These are phyloP conservation scores for Apteryx mantelli DNA, from an alignment of 2,113 vertebrate species.

Conservation along the genomic window DNA sequence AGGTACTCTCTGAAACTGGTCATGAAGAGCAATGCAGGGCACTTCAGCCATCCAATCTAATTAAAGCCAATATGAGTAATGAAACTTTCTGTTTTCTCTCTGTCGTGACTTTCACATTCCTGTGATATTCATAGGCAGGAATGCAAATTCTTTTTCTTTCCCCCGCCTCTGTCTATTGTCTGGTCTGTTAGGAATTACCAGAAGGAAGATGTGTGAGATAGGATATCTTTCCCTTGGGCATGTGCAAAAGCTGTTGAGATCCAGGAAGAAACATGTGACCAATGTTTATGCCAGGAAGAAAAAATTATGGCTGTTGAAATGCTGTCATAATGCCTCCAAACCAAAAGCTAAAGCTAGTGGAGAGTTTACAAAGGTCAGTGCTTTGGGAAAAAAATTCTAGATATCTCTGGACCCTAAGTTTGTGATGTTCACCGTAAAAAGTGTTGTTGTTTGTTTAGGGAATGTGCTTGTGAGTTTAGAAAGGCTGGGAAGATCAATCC, in stretches of 20 bases:
- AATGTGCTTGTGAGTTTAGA: not conserved
- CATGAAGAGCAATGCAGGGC: not conserved
- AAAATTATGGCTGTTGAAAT: not conserved
- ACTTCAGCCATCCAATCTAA: not conserved
- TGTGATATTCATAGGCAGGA: not conserved
- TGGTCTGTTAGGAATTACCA: not conserved
- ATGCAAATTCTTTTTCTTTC: not conserved
- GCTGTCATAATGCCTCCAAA: not conserved
- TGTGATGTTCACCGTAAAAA: not conserved
- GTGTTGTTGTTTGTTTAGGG: not conserved
- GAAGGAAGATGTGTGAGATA: not conserved
- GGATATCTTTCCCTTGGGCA: not conserved
- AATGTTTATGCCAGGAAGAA: not conserved
- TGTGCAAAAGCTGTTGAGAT: not conserved
- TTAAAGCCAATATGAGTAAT: not conserved
- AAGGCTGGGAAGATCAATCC: not conserved
- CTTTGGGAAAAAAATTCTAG: not conserved
- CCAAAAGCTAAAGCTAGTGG: not conserved
- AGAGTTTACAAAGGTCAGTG: not conserved
- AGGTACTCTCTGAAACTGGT: not conserved
- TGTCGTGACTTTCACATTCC: not conserved
- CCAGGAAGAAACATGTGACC: not conserved
- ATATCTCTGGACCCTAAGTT: not conserved
- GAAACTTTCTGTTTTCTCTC: not conserved
- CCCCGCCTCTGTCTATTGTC: not conserved